Evolutionary conservation across 2,888 invertebrate genomes (phyloP), one percentile per base, ranked within the genome.

Genomic region (Augochlorella aurata): DNA sequence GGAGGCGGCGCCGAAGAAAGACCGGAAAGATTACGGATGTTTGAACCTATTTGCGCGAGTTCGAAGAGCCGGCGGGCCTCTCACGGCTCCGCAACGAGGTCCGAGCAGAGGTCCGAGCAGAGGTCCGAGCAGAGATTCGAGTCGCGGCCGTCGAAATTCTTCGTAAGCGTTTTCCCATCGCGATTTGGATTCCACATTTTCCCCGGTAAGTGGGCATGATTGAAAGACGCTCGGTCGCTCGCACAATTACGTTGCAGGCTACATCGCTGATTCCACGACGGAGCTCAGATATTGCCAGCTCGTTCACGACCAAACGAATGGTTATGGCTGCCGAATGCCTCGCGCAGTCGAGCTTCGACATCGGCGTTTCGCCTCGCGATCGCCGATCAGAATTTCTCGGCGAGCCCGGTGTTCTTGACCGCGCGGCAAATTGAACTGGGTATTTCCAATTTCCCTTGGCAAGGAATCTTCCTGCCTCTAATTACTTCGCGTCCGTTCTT

Each of bases 1-100:
- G 14, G 47, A 21, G 47, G 44, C 24, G 24, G 24, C 24, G 45
- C 66, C 63, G 45, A n/a, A 44, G 50, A 54, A 72, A 63, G 54
- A 50, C 69, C 54, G 68, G 80, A 84, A 81, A 87, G 85, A 87
- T 88, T 84, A 84, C 84, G 77, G 83, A 77, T 77, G 86, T 87
- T 88, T 83, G 83, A 86, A 86, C 78, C 77, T 85, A 85, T 83
- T 84, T 77, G 81, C 81, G 77, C 50, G 76, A 61, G 72, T 78
- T 65, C 61, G 29, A 38, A 52, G 61, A 73, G 61, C 68, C 54
- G 45, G 74, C 68, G 63, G 66, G 18, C 74, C 61, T 58, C 50
- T 21, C 21, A 2, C 18, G 10, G 52, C n/a, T n/a, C n/a, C n/a
- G n/a, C 52, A 2, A 52, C 52, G 2, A 54, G 52, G 52, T n/a